These are phyloP conservation scores for Griposia aprilina DNA, from an alignment of 2,888 invertebrate species.

Conservation along the genomic window DNA sequence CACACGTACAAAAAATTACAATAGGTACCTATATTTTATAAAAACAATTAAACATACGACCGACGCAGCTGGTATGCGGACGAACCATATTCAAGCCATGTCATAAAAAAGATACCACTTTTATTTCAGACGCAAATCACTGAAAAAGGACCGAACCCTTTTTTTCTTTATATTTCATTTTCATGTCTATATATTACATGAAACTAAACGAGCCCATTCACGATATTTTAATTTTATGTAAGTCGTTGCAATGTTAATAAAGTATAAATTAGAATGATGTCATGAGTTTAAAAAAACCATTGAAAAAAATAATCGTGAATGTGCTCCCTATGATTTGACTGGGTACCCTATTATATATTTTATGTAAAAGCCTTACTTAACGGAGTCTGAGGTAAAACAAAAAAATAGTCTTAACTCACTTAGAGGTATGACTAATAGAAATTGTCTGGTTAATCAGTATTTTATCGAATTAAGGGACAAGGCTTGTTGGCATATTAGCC, in stretches of 20 bases:
- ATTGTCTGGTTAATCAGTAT: not conserved
- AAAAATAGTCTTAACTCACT: too few species aligned
- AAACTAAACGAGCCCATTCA: conserved; percentile 7
- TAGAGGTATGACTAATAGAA: not conserved
- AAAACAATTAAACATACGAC: not conserved
- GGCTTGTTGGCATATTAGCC: not conserved
- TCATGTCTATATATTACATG: not conserved
- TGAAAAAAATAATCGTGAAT: not conserved
- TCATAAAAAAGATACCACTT: conserved; percentile 59
- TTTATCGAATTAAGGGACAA: not conserved
- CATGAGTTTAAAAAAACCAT: not conserved
- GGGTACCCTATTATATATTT: not conserved
- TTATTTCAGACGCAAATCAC: conserved; percentile 50
- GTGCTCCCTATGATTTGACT: not conserved
- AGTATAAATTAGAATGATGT: not conserved
- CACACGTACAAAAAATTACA: not conserved
- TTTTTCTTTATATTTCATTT: conserved; percentile 40
- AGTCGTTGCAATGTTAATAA: not conserved
- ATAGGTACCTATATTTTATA: not conserved
- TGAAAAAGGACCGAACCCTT: conserved; percentile 16
- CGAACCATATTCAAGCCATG: conserved; percentile 48
- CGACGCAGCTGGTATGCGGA: conserved; percentile 39
- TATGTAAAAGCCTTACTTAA: not conserved
- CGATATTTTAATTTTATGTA: not conserved
- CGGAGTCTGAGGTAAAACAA: not conserved